These are phyloP conservation scores for Agonopterix arenella DNA, from an alignment of 2,888 invertebrate genomes.

Conservation along the genomic window DNA sequence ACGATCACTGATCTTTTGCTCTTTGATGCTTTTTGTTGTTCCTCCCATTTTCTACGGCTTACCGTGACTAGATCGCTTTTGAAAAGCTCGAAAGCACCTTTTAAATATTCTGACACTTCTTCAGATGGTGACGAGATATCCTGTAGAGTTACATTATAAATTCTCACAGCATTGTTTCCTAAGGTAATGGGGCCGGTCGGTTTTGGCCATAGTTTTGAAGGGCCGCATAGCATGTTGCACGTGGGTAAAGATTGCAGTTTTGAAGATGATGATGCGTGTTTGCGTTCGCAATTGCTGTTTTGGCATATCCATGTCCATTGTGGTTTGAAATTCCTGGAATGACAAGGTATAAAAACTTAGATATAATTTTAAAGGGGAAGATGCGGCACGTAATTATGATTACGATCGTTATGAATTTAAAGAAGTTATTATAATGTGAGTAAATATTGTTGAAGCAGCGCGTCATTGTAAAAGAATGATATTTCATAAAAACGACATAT, in stretches of 20 bases:
- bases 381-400: no score
- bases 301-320: conserved; percentile 89
- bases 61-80: conserved; percentile 52
- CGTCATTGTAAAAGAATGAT: no score
- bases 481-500: no score
- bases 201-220: conserved; percentile 84
- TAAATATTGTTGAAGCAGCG: no score
- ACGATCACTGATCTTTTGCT: conserved; percentile 22
- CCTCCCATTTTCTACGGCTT: conserved; percentile 46
- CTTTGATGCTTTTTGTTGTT: background rate
- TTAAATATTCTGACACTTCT: conserved; percentile 54
- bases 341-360: background rate
- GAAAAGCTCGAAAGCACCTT: conserved; percentile 70
- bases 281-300: conserved; percentile 81
- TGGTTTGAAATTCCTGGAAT: conserved; percentile 41
- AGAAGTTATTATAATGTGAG: no score
- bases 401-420: no score
- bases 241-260: conserved; percentile 79
- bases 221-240: conserved; percentile 88
- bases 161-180: conserved; percentile 78
- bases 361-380: no score
- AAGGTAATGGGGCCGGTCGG: conserved; percentile 83
- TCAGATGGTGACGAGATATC: conserved; percentile 48
- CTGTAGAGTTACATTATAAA: conserved; percentile 71
- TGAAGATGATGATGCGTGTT: conserved; percentile 42